Evolutionary conservation across 2,113 vertebrate genomes (phyloP), one percentile per base, ranked within the genome.

Genomic region (Formicarius rufipectus): DNA sequence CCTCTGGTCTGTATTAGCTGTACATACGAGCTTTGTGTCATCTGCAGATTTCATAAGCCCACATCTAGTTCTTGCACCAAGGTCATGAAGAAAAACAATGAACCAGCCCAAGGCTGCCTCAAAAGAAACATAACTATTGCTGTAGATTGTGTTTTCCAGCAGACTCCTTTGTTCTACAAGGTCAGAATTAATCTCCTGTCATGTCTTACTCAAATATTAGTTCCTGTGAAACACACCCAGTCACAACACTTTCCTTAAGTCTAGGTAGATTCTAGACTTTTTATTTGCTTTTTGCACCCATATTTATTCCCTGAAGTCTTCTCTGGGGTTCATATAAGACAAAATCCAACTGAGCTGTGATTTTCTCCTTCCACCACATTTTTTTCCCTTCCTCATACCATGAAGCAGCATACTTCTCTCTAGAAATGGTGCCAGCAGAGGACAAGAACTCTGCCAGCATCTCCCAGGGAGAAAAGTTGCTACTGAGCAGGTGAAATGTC

Each of bases 11-110:
- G 39, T 82, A 56, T 74, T 92, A 91, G 62, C 84, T 72, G 77
- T 91, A 81, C 7, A 2, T 84, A 95, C 60, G 64, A 89, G 77
- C 69, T 93, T 93, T 89, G 72, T 95, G 52, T 74, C 64, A n/a
- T 52, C 15, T 72, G 80, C 93, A 82, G 76, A 75, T 87, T 95
- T 90, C 77, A 23, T 64, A 90, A 89, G 69, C 0, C 0, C 47
- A 8, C 2, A 0, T 93, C 52, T 81, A 56, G 55, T 56, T 72
- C 77, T 92, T 55, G 27, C 52, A 64, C 47, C 91, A 94, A 94
- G 86, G 86, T 95, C 87, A 87, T 0, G 0, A 52, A 92, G 44
- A 40, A 81, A 81, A 81, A 81, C 56, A 66, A 7, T 69, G 71
- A 78, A 75, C 80, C 17, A 59, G 42, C 19, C 52, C 52, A 89